Conservation (phyloP, 2,888 invertebrate genomes). For the Sympetrum striolatum region DNA sequence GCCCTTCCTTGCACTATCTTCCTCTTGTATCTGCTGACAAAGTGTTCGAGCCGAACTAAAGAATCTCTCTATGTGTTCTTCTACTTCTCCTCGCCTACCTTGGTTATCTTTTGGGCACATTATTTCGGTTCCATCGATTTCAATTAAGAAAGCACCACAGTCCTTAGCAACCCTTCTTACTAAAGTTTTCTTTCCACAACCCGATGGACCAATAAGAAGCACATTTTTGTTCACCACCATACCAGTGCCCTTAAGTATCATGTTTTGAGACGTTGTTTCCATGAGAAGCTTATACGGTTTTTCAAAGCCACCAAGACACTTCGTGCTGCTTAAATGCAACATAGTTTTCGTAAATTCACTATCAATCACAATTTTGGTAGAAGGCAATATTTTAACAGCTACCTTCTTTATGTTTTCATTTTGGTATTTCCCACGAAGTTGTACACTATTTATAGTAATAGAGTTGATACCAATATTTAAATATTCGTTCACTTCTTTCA, state of each 20-base stretch:
- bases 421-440: slow-evolving; percentile 26
- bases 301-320: slow-evolving; percentile 49
- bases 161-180: slow-evolving; percentile 61
- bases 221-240: slow-evolving; percentile 51
- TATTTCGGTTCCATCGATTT: slow-evolving; percentile 60
- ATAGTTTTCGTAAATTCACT: slow-evolving; percentile 50
- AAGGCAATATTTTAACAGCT: slow-evolving; percentile 50
- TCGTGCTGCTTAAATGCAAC: slow-evolving; percentile 48
- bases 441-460: slow-evolving; percentile 50
- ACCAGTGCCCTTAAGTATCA: background rate
- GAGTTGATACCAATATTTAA: slow-evolving; percentile 51
- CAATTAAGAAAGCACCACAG: slow-evolving; percentile 60
- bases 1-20: background rate
- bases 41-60: slow-evolving; percentile 60
- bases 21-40: slow-evolving; percentile 54
- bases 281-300: slow-evolving; percentile 51
- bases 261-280: slow-evolving; percentile 47
- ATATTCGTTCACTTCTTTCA: slow-evolving; percentile 48
- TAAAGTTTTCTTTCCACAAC: slow-evolving; percentile 67
- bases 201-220: slow-evolving; percentile 64
- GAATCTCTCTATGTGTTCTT: slow-evolving; percentile 59
- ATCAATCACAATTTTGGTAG: slow-evolving; percentile 51
- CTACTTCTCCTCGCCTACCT: slow-evolving; percentile 62
- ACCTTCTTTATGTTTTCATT: background rate
- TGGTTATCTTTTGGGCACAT: slow-evolving; percentile 53